phyloP scores from a whole-genome alignment of 1,140 invertebrate genomes.

The Tenebrio molitor region DNA sequence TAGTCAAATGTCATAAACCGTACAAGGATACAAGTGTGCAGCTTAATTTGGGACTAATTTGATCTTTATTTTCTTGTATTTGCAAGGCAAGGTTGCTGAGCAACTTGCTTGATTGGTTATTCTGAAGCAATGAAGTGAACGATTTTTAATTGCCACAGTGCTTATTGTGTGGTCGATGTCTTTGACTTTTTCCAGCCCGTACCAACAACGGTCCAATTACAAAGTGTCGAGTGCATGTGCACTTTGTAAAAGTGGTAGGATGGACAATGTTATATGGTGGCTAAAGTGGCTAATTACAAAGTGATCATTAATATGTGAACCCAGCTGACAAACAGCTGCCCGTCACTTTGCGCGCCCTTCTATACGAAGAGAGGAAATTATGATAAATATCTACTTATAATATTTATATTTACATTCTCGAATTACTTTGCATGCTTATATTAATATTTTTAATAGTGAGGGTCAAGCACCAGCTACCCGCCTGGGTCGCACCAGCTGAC shows the following conservation, averaged over 20 bases:
- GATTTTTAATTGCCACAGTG: no score
- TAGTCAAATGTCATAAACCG: no score
- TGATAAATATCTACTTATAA: conserved; percentile 64
- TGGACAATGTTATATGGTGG: conserved; percentile 59
- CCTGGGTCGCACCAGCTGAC: conserved; percentile 39
- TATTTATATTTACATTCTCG: conserved; percentile 61
- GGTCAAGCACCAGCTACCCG: conserved; percentile 43
- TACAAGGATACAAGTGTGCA: no score
- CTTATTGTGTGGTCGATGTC: background rate
- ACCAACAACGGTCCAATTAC: background rate
- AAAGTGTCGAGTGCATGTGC: conserved; percentile 8
- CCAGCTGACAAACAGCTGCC: conserved; percentile 64
- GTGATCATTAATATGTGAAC: conserved; percentile 63
- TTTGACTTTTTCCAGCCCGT: conserved; percentile 3
- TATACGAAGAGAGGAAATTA: conserved; percentile 64
- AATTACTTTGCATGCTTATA: conserved; percentile 46
- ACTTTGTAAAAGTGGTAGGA: conserved; percentile 31
- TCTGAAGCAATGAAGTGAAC: no score
- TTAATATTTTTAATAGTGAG: conserved; percentile 44
- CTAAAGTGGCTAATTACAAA: conserved; percentile 64
- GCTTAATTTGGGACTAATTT: no score
- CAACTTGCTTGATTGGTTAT: no score
- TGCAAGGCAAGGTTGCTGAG: no score
- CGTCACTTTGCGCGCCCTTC: conserved; percentile 61
- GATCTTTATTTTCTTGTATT: no score